phyloP scores from a whole-genome alignment of 2,888 invertebrate genomes.

The Athalia circularis region DNA sequence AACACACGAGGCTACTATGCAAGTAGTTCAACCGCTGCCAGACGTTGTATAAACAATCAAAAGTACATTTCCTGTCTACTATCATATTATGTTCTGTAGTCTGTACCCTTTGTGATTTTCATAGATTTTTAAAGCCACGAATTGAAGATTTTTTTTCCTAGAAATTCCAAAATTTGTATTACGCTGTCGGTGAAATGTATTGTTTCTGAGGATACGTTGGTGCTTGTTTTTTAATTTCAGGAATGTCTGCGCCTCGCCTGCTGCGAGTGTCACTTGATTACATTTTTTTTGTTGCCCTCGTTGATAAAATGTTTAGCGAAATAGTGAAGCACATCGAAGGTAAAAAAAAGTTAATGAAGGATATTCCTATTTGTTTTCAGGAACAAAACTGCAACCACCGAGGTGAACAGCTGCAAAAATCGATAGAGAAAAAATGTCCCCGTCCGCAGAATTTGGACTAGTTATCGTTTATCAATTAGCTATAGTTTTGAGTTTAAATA shows the following conservation, averaged over 20 bases:
- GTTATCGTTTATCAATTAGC: constrained; percentile 23
- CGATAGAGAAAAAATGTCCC: constrained; percentile 9
- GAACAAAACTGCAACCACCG: background rate
- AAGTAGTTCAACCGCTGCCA: constrained; percentile 14
- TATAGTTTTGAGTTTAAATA: constrained; percentile 31
- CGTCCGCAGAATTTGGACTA: constrained; percentile 19
- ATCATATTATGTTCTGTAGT: background rate
- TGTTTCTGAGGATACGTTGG: too few relatives aligned
- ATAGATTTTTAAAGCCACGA: too few relatives aligned
- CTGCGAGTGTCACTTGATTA: background rate
- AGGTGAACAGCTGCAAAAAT: constrained; percentile 6
- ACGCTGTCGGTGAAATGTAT: too few relatives aligned
- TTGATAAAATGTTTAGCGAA: background rate
- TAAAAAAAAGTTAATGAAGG: too few relatives aligned
- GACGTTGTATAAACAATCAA: constrained; percentile 31
- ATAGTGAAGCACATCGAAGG: too few relatives aligned
- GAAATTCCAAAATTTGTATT: too few relatives aligned
- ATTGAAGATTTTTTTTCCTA: background rate
- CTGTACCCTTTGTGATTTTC: background rate
- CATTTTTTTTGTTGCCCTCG: background rate
- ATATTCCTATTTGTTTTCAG: constrained; percentile 19
- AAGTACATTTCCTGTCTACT: constrained; percentile 28
- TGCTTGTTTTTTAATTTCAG: background rate
- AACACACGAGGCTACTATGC: constrained; percentile 31
- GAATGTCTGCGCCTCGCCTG: background rate